A percentile compares a stretch with the other conserved stretches of the same genome.
These are phyloP conservation scores for Rhombomys opimus DNA, from an alignment of 2,113 vertebrate genomes.

Conservation along the genomic window DNA sequence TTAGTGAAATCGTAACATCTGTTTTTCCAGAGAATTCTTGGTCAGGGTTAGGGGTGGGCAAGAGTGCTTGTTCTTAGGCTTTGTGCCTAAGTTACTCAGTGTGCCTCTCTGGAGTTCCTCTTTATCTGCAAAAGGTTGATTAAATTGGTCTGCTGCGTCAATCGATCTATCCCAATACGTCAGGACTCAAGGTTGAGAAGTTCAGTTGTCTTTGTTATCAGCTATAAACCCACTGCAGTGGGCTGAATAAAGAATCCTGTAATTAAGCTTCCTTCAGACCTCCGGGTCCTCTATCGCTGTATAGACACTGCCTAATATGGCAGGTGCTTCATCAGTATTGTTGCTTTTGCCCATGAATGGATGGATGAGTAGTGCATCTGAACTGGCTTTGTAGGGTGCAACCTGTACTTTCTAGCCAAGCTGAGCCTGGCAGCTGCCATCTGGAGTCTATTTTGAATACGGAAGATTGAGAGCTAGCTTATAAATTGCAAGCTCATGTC, in stretches of 20 bases:
- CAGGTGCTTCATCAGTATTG: background rate
- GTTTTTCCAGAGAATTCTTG: background rate
- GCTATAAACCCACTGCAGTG: background rate
- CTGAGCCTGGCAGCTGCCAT: constrained; percentile 27
- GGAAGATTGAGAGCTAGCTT: constrained; percentile 52
- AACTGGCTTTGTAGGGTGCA: background rate
- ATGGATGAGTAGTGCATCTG: background rate
- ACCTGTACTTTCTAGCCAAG: constrained; percentile 1
- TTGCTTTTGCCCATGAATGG: background rate
- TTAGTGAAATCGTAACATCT: background rate
- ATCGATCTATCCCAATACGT: background rate
- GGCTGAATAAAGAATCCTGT: background rate
- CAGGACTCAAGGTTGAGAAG: constrained; percentile 9
- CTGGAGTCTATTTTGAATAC: constrained; percentile 58
- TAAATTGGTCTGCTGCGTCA: background rate
- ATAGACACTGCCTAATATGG: fast-evolving
- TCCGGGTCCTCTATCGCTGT: background rate
- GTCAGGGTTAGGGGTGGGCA: too few species aligned
- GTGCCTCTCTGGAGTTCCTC: background rate
- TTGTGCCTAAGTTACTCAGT: background rate
- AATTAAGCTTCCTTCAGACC: background rate
- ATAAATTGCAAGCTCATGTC: background rate
- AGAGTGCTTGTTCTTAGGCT: background rate
- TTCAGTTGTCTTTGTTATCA: background rate
- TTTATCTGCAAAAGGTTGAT: background rate